Evolutionary conservation across 2,888 invertebrate species (phyloP).

Genomic region (Trichacis sp.): DNA sequence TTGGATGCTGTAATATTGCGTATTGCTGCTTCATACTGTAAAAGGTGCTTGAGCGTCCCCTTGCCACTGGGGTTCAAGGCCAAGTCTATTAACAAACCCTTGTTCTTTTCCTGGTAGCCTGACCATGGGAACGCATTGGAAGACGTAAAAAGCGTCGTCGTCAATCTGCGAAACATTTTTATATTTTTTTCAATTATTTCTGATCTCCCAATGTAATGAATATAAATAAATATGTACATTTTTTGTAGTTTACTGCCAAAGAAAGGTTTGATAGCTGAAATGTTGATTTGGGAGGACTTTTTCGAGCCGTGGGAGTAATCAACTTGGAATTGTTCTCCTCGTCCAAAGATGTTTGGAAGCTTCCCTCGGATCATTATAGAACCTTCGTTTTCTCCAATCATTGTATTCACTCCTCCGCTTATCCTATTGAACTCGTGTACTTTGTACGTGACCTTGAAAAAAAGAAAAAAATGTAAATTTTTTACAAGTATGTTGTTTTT

Average conservation of each 20-base stretch:
- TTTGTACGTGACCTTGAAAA: slow-evolving; percentile 82
- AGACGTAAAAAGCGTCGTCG: slow-evolving; percentile 81
- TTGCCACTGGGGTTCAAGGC: slow-evolving; percentile 75
- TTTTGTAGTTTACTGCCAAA: slow-evolving; percentile 77
- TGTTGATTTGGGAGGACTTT: slow-evolving; percentile 83
- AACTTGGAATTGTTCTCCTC: slow-evolving; percentile 85
- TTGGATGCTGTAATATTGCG: slow-evolving; percentile 83
- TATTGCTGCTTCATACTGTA: slow-evolving; percentile 90
- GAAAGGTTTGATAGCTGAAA: slow-evolving; percentile 87
- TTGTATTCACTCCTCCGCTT: slow-evolving; percentile 87
- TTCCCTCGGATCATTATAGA: slow-evolving; percentile 81
- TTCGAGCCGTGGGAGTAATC: slow-evolving; percentile 90
- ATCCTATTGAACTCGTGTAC: slow-evolving; percentile 87
- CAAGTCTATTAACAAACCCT: slow-evolving; percentile 83
- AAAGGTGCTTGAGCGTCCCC: slow-evolving; percentile 76
- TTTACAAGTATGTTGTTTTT: too few relatives aligned
- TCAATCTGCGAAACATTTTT: too few relatives aligned
- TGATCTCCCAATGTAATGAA: too few relatives aligned
- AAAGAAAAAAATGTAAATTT: slow-evolving; percentile 2
- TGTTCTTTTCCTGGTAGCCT: slow-evolving; percentile 83
- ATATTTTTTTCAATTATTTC: too few relatives aligned
- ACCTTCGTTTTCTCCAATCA: slow-evolving; percentile 93
- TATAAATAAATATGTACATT: slow-evolving; percentile 78
- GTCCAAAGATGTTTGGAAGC: slow-evolving; percentile 86
- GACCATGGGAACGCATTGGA: slow-evolving; percentile 84